Base-by-base conservation (phyloP, 2,113 vertebrate genomes). In the Microcebus ravelobensis region DNA sequence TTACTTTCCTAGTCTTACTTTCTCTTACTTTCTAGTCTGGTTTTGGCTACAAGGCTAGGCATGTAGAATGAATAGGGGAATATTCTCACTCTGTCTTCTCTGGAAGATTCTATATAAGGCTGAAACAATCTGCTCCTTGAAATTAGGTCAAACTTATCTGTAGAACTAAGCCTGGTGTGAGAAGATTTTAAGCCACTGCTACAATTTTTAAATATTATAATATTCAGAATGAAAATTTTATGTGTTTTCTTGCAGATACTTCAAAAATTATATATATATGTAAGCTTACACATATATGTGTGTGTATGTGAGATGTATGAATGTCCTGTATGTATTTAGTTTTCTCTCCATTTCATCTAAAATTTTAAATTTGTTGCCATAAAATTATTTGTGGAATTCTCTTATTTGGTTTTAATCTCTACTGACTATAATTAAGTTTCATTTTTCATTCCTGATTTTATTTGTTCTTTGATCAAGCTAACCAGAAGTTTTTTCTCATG, bases 401-500 rank as follows among this genome's bases (percentile, higher is more conserved):
- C 45, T 86, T 85, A 96, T 25, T 63, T 90, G 55, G 18, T 94
- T 84, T 87, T 70, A 34, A 83, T 85, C 77, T 93, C 29, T 90
- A 34, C 11, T 52, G 34, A 61, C 11, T 82, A 6, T 80, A n/a
- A 68, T 88, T 71, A 65, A 74, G 21, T 77, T 87, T 77, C 11
- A 87, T 36, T 94, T 79, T 76, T 92, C n/a, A 63, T n/a, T 94
- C 4, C 36, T 95, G n/a, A 89, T 87, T 92, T 95, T 65, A 57
- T 71, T 59, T 86, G 2, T 63, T 84, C 3, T 39, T 74, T 80
- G 45, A 77, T 81, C 23, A 91, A 79, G 50, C 17, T 84, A 29
- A 74, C 23, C 83, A 36, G 34, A 94, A 39, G 2, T 63, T 94
- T 91, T 90, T 86, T 27, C 42, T 91, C 31, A 74, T 48, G 8